A percentile compares a stretch with the other conserved stretches of the same genome.
phyloP scores from a whole-genome alignment of 2,888 invertebrate species.

The Asteroscopus sphinx region DNA sequence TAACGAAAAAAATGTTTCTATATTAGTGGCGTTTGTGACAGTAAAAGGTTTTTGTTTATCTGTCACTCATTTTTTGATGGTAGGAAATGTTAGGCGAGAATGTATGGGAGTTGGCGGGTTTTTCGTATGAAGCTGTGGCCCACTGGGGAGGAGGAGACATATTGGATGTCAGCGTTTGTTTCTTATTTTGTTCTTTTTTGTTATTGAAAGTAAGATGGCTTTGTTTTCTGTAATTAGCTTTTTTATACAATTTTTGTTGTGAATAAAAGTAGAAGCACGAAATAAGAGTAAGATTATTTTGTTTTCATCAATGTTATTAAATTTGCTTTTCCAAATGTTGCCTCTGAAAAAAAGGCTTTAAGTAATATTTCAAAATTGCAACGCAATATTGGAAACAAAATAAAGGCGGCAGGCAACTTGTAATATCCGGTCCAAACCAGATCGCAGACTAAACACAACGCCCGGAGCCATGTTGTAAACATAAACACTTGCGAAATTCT shows the following conservation, averaged over 20 bases:
- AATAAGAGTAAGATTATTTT: no score
- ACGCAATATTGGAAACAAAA: constrained; percentile 53
- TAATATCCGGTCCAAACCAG: constrained; percentile 74
- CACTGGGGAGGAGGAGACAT: constrained; percentile 35
- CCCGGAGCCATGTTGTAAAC: constrained; percentile 45
- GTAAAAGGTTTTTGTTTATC: constrained; percentile 60
- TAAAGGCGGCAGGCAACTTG: constrained; percentile 59
- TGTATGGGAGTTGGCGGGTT: constrained; percentile 22
- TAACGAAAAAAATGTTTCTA: constrained; percentile 41
- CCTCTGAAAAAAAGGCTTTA: constrained; percentile 8
- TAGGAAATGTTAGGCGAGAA: constrained; percentile 26
- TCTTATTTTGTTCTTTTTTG: constrained; percentile 18
- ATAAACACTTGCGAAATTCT: constrained; percentile 46
- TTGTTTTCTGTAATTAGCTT: constrained; percentile 22
- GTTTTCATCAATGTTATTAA: neutral
- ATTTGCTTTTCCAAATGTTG: neutral
- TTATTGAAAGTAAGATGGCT: constrained; percentile 18
- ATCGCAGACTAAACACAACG: constrained; percentile 60
- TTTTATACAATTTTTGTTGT: no score
- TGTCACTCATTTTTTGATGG: constrained; percentile 54
- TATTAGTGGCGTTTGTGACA: constrained; percentile 45
- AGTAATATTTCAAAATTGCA: constrained; percentile 39
- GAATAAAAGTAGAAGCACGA: no score
- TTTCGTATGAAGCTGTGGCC: constrained; percentile 24
- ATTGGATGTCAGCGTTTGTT: constrained; percentile 36